Evolutionary conservation across 2,888 invertebrate genomes (phyloP).

Genomic region (Dyspetes luteomarginatus): DNA sequence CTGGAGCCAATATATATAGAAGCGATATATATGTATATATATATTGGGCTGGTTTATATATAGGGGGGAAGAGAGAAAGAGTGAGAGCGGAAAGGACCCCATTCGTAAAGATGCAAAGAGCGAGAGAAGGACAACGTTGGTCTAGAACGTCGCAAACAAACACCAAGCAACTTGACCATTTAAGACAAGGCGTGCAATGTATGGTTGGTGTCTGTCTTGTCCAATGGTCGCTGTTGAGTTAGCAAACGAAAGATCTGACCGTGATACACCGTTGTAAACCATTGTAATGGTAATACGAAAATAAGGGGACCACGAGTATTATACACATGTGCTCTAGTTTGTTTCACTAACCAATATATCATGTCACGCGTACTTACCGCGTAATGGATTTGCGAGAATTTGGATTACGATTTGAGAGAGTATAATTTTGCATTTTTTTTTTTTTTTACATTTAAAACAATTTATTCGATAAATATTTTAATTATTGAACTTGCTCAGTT

Average conservation of each 20-base stretch:
- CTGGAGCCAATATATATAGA: constrained; percentile 2
- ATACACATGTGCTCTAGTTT: constrained; percentile 31
- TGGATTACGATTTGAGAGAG: not conserved
- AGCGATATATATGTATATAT: too few species aligned
- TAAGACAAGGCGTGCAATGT: not conserved
- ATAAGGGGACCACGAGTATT: constrained; percentile 36
- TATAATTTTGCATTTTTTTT: not conserved
- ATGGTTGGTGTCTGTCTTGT: constrained; percentile 6
- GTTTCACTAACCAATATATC: constrained; percentile 67
- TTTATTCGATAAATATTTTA: too few species aligned
- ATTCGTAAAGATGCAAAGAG: constrained; percentile 22
- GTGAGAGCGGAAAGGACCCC: too few species aligned
- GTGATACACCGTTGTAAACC: constrained; percentile 78
- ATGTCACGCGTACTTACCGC: constrained; percentile 60
- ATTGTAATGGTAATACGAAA: constrained; percentile 80
- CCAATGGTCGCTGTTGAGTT: constrained; percentile 30
- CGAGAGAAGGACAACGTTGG: constrained; percentile 34
- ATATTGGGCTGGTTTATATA: not conserved
- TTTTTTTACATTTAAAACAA: too few species aligned
- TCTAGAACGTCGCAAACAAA: constrained; percentile 21
- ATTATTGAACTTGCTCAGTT: too few species aligned
- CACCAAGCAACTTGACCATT: constrained; percentile 29
- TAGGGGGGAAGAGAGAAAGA: constrained; percentile 16
- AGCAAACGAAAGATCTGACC: constrained; percentile 72
- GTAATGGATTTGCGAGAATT: constrained; percentile 47